phyloP scores from a whole-genome alignment of 2,888 invertebrate genomes.

The Eremobia ochroleuca region DNA sequence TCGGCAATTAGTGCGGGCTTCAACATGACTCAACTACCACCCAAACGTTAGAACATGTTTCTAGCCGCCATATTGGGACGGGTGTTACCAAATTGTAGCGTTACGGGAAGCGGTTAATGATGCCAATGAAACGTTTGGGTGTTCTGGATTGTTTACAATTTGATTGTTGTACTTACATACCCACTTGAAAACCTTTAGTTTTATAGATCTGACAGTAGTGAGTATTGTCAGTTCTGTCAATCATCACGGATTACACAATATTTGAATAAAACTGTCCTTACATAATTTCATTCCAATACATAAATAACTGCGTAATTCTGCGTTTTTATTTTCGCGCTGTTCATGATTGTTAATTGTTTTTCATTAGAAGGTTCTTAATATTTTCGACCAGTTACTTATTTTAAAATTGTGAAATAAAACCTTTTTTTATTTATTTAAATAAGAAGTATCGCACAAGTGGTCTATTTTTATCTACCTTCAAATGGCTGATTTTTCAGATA shows the following conservation, averaged over 20 bases:
- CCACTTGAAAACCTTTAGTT: slow-evolving; percentile 4
- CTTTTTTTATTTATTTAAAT: neutral
- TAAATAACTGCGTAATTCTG: neutral
- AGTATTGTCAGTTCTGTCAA: too few species aligned
- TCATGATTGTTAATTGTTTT: slow-evolving; percentile 40
- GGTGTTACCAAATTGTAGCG: slow-evolving; percentile 38
- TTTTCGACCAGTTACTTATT: slow-evolving; percentile 23
- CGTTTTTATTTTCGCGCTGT: neutral
- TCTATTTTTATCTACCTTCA: neutral
- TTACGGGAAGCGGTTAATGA: slow-evolving; percentile 32
- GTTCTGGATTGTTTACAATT: slow-evolving; percentile 25
- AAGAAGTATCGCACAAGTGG: neutral
- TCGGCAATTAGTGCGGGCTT: slow-evolving; percentile 61
- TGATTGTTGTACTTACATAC: neutral
- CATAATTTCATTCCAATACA: neutral
- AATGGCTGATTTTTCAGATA: neutral
- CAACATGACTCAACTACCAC: slow-evolving; percentile 51
- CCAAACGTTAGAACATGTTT: slow-evolving; percentile 47
- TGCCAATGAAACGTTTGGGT: slow-evolving; percentile 30
- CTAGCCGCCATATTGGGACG: slow-evolving; percentile 28
- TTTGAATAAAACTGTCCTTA: neutral
- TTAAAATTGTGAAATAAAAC: neutral
- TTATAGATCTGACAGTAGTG: too few species aligned
- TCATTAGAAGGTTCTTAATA: neutral
- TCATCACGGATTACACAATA: neutral